Base-by-base conservation (phyloP, 2,888 invertebrate genomes). In the Ephialtes manifestator region DNA sequence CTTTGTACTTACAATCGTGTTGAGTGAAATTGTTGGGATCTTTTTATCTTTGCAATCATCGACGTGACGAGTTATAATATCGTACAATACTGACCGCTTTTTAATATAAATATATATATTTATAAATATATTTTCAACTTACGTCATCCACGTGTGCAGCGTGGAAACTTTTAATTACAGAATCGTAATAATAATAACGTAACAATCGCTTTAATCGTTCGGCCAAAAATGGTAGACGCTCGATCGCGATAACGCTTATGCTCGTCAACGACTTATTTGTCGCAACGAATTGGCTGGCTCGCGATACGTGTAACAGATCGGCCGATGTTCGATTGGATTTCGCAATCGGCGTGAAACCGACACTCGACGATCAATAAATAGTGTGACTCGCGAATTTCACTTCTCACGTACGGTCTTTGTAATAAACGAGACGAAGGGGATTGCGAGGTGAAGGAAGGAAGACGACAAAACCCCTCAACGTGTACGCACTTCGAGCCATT, bases 291-390 rank as follows among this genome's bases (percentile, higher is more conserved):
- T 55, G 55, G 71, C 39, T 39, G 55, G n/a, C 20, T 39, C 35
- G 71, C 39, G 71, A 55, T 55, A 39, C 53, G 71, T 8, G 35
- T 13, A n/a, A 20, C 20, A 55, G 31, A 53, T 20, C 39, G 39
- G 55, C 15, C 53, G 39, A 71, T 55, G 53, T 35, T 53, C 53
- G 53, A 71, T 55, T 39, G 39, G 53, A 71, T 55, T 55, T 53
- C 39, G 39, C 71, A 53, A 24, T 55, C 24, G 53, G 18, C 35
- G 71, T 53, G 53, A 39, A 55, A 55, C 13, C 53, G 20, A 18
- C 39, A 18, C 71, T 71, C 71, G 55, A 71, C 35, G 71, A 71
- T 71, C 71, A 53, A 55, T 55, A 53, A 35, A 15, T 71, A 53
- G 51, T n/a, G 53, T 11, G 18, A 2, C n/a, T 53, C 53, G 39